These are phyloP conservation scores for Meloidogyne exigua DNA, from an alignment of 1,140 invertebrate genomes.

Conservation along the genomic window DNA sequence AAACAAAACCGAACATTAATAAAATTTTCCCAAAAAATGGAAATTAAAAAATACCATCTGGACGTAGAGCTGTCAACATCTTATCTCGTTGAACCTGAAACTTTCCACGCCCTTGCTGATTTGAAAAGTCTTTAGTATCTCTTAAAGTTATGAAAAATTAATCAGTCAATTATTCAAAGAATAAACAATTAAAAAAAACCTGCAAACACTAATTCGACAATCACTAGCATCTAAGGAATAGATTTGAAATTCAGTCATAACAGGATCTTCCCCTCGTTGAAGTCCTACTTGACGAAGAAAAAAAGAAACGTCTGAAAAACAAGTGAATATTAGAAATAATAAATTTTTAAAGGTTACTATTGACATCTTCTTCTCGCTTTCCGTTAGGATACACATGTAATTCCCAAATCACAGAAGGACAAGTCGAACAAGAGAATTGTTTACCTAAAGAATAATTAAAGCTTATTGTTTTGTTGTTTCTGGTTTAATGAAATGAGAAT, in stretches of 20 bases:
- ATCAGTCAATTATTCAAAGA: neutral
- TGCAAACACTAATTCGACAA: conserved; percentile 52
- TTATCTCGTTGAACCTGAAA: conserved; percentile 52
- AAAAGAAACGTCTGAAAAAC: conserved; percentile 52
- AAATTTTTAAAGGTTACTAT: conserved; percentile 18
- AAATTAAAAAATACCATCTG: conserved; percentile 39
- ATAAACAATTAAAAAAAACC: neutral
- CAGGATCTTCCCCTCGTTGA: conserved; percentile 53
- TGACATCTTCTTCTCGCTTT: conserved; percentile 58
- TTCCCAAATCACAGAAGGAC: conserved; percentile 57
- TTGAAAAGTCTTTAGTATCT: conserved; percentile 62
- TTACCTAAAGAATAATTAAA: conserved; percentile 15
- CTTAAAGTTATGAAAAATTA: neutral
- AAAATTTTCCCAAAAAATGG: too few relatives aligned
- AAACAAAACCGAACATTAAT: too few relatives aligned
- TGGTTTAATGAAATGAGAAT: too few relatives aligned
- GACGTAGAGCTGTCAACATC: conserved; percentile 44
- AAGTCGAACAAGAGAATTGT: conserved; percentile 39
- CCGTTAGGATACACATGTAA: conserved; percentile 62
- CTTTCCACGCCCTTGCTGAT: conserved; percentile 61
- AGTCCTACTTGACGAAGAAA: conserved; percentile 61
- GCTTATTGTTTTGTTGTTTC: too few relatives aligned
- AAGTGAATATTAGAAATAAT: neutral
- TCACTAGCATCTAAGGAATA: conserved; percentile 51
- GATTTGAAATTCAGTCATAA: conserved; percentile 63